Evolutionary conservation across 2,797 vertebrate genomes (phyloP).

Genomic region (Poecilia wingei): DNA sequence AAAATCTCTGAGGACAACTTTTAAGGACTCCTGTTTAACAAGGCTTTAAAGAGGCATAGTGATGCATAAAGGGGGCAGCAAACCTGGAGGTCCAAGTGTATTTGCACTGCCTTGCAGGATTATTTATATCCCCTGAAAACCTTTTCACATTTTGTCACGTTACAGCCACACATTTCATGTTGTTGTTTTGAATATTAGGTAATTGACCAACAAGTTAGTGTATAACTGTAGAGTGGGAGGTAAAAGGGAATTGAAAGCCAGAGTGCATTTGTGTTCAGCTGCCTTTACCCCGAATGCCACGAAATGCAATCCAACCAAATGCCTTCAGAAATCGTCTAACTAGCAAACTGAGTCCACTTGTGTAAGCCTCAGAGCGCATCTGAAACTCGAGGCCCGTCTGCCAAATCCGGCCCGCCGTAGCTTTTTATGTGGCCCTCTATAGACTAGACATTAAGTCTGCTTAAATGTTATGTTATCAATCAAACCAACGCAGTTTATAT

Average conservation of each 20-base stretch:
- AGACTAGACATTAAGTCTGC: too few species aligned
- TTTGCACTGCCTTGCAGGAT: neutral
- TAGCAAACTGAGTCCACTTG: neutral
- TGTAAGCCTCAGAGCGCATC: neutral
- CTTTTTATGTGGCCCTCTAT: too few species aligned
- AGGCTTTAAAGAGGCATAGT: constrained; percentile 45
- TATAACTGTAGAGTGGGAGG: neutral
- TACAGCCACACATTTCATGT: neutral
- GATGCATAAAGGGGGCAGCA: constrained; percentile 74
- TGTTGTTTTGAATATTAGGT: neutral
- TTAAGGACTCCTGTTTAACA: constrained; percentile 45
- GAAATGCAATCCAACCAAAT: neutral
- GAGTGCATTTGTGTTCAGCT: neutral
- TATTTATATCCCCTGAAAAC: neutral
- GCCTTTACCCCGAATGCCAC: neutral
- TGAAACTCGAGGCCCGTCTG: too few species aligned
- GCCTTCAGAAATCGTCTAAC: neutral
- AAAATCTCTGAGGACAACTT: constrained; percentile 54
- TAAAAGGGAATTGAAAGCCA: neutral
- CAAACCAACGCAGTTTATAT: too few species aligned
- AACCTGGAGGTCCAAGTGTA: constrained; percentile 57
- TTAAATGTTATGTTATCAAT: too few species aligned
- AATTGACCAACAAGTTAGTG: neutral
- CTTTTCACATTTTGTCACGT: neutral
- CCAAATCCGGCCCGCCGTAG: too few species aligned